phyloP scores from a whole-genome alignment of 2,888 invertebrate genomes.

The Cephalotes varians region DNA sequence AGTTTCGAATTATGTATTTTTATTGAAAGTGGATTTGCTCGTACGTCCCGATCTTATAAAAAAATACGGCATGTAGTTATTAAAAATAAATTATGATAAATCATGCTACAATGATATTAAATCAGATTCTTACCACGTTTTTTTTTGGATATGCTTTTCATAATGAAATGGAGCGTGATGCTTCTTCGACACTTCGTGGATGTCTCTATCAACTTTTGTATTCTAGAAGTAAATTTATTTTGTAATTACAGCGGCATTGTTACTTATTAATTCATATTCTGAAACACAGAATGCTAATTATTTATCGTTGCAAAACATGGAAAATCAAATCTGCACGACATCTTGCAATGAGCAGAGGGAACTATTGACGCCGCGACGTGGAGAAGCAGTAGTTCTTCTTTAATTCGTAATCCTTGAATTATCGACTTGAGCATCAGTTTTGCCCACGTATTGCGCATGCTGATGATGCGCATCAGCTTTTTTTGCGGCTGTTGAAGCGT shows the following conservation, averaged over 20 bases:
- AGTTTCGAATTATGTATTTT: conserved; percentile 1
- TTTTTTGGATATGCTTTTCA: background rate
- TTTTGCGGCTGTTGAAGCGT: background rate
- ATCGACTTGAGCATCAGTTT: conserved; percentile 15
- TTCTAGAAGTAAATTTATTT: background rate
- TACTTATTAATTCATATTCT: background rate
- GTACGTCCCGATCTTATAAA: background rate
- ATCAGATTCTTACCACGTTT: background rate
- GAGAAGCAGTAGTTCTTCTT: conserved; percentile 11
- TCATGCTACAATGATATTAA: background rate
- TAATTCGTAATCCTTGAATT: conserved; percentile 34
- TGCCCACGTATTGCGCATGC: background rate
- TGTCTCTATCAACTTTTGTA: background rate
- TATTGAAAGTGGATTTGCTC: background rate
- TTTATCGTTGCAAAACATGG: background rate
- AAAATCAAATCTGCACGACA: background rate
- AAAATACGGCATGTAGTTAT: background rate
- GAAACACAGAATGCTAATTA: background rate
- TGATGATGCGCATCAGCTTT: conserved; percentile 2
- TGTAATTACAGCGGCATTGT: background rate
- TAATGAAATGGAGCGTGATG: background rate
- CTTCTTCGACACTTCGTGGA: background rate
- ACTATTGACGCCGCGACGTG: background rate
- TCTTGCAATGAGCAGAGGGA: background rate
- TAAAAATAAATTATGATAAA: background rate